Evolutionary conservation across 2,888 invertebrate species (phyloP), one percentile per base, ranked within the genome.

Genomic region (Ypsolopha sequella): DNA sequence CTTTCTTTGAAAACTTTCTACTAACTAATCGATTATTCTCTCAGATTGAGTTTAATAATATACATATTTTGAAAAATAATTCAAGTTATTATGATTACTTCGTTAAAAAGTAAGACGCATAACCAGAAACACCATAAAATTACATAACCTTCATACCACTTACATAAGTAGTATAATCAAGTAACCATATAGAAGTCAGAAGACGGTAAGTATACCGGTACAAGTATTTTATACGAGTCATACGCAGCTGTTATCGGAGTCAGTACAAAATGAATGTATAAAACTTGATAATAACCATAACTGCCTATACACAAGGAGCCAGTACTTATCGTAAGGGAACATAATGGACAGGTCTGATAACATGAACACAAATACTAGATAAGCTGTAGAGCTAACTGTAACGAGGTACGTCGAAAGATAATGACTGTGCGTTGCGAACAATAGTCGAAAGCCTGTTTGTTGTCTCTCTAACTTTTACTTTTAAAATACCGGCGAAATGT

Each of bases 341-440:
- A 54, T 55, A 58, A 59, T 57, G 53, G 55, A 60, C 56, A 52
- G 51, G 48, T 59, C 49, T 57, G 62, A 60, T 64, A 61, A 60
- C 52, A 54, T 51, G 51, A 13, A 53, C 45, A 50, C 45, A 35
- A 50, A 50, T 52, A 38, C 24, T 24, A 24, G 24, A 24, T 24
- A 24, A 2, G 24, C 4, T 24, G 24, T 24, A 24, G 24, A 24
- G 24, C 24, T 24, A 24, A 24, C 24, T 24, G 24, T 24, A 24
- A 24, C 24, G 24, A 24, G 24, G 24, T 24, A 3, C 24, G 24
- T 2, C 24, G 24, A 24, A 24, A 24, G 24, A 24, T 24, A 24
- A 24, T 24, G 24, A 24, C 4, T 24, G 24, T 24, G 2, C 24
- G 4, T 24, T 24, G 24, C 24, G 4, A 24, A 24, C 24, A 24